Percentiles rank a stretch among this genome's conserved stretches.
Conservation (phyloP, 2,797 vertebrate genomes). For the Tarsius wallacei region DNA sequence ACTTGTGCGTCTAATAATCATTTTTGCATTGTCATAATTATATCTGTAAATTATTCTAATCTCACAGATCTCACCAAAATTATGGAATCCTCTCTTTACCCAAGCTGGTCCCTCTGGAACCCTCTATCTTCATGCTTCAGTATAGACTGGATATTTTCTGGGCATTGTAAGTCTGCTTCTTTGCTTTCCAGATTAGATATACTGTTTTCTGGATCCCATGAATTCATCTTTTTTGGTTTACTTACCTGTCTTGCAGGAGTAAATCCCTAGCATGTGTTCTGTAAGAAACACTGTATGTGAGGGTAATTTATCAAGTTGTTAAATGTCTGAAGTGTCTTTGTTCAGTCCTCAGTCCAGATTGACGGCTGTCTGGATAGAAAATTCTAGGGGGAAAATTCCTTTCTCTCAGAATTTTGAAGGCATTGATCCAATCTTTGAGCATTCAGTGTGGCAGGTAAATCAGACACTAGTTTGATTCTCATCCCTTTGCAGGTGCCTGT, state of each 20-base stretch:
- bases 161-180: background rate
- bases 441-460: background rate
- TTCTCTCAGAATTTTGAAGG: background rate
- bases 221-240: background rate
- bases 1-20: conserved; percentile 29
- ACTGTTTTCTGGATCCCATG: background rate
- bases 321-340: background rate
- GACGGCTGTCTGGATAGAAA: background rate
- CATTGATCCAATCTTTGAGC: background rate
- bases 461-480: background rate
- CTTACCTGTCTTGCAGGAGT: background rate
- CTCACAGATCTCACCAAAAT: conserved; percentile 1
- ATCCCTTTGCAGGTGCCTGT: background rate
- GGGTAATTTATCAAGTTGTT: background rate
- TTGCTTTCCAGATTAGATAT: background rate
- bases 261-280: background rate
- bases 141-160: background rate
- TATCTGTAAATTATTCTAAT: conserved; percentile 26
- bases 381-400: background rate
- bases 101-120: background rate
- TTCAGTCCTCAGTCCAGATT: background rate
- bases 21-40: background rate
- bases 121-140: background rate
- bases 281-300: background rate
- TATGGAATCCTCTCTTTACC: background rate